Conservation (phyloP, 2,797 vertebrate species). For the Crocodylus rhombifer region DNA sequence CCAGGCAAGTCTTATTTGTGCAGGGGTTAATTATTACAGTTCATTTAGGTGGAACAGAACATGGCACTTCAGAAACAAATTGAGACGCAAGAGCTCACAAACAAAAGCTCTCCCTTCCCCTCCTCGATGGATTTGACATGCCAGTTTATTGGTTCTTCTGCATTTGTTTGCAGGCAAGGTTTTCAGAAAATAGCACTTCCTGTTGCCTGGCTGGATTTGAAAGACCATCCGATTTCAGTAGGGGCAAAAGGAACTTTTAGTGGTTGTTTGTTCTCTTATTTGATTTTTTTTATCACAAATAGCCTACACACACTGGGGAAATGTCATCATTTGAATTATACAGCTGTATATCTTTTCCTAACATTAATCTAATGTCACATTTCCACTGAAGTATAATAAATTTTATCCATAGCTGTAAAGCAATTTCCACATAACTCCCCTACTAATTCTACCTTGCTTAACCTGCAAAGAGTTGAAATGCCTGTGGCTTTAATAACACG, state of each 20-base stretch:
- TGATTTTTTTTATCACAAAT: background rate
- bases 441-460: background rate
- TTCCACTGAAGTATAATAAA: background rate
- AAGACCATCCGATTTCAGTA: background rate
- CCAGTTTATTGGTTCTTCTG: background rate
- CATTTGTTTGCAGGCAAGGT: background rate
- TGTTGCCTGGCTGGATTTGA: background rate
- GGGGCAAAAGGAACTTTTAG: background rate
- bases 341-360: background rate
- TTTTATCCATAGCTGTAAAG: background rate
- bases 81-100: background rate
- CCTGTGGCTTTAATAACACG: background rate
- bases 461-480: constrained; percentile 16
- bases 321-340: background rate
- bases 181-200: background rate
- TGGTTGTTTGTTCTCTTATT: background rate
- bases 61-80: background rate
- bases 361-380: fast-evolving
- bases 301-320: background rate
- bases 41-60: background rate
- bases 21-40: background rate
- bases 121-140: background rate
- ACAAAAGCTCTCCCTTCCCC: background rate
- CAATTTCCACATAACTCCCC: background rate
- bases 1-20: fast-evolving